phyloP scores from a whole-genome alignment of 2,888 invertebrate genomes.

The Dysmachus trigonus region DNA sequence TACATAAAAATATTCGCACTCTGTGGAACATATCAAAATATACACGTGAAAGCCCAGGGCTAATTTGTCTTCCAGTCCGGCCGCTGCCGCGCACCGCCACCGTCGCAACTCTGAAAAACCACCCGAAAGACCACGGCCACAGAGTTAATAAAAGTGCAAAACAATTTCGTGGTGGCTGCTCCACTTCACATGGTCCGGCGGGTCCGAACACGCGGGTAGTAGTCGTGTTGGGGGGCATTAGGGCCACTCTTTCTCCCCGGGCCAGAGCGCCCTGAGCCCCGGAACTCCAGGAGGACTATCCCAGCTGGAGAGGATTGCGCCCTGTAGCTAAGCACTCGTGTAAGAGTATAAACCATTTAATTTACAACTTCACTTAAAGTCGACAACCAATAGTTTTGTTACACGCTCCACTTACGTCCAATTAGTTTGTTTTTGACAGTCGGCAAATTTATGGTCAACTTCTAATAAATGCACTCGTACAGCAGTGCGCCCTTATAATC shows the following conservation, averaged over 20 bases:
- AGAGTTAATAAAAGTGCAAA: conserved; percentile 40
- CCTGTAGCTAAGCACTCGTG: conserved; percentile 35
- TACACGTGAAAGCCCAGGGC: not conserved
- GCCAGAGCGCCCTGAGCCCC: not conserved
- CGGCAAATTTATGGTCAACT: conserved; percentile 39
- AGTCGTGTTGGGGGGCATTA: not conserved
- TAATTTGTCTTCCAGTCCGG: conserved; percentile 16
- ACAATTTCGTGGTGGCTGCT: conserved; percentile 29
- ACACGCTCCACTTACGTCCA: conserved; percentile 41
- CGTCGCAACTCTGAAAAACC: not conserved
- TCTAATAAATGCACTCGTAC: conserved; percentile 42
- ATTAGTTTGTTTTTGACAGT: conserved; percentile 40
- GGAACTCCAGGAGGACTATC: not conserved
- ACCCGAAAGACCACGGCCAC: not conserved
- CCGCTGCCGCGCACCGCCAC: not conserved
- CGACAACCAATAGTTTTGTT: conserved; percentile 42
- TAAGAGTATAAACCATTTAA: conserved; percentile 38
- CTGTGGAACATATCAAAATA: not conserved
- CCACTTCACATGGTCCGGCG: conserved; percentile 3
- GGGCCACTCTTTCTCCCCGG: not conserved
- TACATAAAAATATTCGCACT: conserved; percentile 21
- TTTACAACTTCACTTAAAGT: conserved; percentile 41
- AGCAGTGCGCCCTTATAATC: conserved; percentile 24
- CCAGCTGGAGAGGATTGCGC: conserved; percentile 3
- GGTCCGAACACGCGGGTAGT: not conserved